Base-by-base conservation (phyloP, 2,113 vertebrate genomes). In the Toxotes jaculatrix region DNA sequence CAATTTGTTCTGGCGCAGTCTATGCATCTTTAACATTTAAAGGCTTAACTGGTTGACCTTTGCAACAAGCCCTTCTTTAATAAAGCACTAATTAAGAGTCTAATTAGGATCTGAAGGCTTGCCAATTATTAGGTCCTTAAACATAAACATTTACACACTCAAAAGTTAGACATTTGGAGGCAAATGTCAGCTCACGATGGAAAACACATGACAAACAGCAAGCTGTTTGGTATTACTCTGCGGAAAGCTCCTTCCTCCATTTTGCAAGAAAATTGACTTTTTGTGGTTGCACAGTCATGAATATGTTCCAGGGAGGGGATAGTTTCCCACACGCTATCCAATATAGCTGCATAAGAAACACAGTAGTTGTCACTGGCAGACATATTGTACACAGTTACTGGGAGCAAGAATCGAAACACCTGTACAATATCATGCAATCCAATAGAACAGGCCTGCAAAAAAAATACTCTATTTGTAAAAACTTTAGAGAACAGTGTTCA, bases 21-120 rank as follows among this genome's bases (percentile, higher is more conserved):
- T 38, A n/a, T 77, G 55, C 21, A 65, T 73, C 66, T 69, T 62
- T 60, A 85, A 53, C 23, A 77, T 85, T 76, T 75, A 68, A 78
- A 79, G 67, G 69, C 40, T 62, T 75, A 70, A 80, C 49, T 42
- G 70, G n/a, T 57, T 79, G 80, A 90, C 87, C 80, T 87, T 91
- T 85, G 36, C 40, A 75, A 78, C 19, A 34, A 64, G 43, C 38
- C 31, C 38, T 62, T 71, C 55, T 86, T 40, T 70, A 66, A 66
- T 79, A 76, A 83, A 74, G 62, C 45, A 11, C 77, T 67, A 85
- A 91, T 80, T 81, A 78, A 76, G 62, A 83, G 60, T 63, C 65
- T 74, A 70, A 82, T 88, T 78, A 79, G 43, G 65, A 74, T 80
- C 68, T 80, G 77, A 90, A 84, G 69, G 71, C 64, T 63, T 60